phyloP scores from a whole-genome alignment of 2,113 vertebrate species.

The Eulemur rufifrons region DNA sequence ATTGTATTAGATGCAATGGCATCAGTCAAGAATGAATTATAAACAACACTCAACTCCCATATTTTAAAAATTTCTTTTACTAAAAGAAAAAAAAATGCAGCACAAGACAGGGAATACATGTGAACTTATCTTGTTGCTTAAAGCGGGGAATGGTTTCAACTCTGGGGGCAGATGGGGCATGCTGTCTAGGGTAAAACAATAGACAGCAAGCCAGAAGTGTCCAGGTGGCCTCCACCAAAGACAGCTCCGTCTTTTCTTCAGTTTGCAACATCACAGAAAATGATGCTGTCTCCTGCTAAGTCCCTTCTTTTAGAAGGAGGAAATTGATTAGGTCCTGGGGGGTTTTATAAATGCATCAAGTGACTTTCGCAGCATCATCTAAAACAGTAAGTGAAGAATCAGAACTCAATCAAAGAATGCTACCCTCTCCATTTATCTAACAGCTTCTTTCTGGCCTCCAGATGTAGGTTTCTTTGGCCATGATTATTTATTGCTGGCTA shows the following conservation, averaged over 20 bases:
- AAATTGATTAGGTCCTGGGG: slow-evolving; percentile 36
- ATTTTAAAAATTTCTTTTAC: background rate
- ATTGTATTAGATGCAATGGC: background rate
- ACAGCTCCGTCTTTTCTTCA: slow-evolving; percentile 34
- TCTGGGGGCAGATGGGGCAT: background rate
- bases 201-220: background rate
- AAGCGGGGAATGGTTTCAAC: background rate
- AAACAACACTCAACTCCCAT: background rate
- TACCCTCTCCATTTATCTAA: background rate
- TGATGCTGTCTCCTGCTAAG: background rate
- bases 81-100: background rate
- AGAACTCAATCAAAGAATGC: background rate
- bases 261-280: slow-evolving; percentile 17
- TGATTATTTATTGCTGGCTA: background rate
- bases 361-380: slow-evolving; percentile 31
- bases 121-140: background rate
- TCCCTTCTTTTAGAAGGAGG: background rate
- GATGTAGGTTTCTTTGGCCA: background rate
- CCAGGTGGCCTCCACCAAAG: background rate
- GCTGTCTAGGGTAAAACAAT: background rate
- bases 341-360: slow-evolving; percentile 37
- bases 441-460: background rate
- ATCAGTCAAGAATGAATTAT: slow-evolving; percentile 11
- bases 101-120: background rate
- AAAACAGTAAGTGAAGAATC: slow-evolving; percentile 21